These are phyloP conservation scores for Boulengeromyrus knoepffleri DNA, from an alignment of 2,113 vertebrate genomes.

Conservation along the genomic window DNA sequence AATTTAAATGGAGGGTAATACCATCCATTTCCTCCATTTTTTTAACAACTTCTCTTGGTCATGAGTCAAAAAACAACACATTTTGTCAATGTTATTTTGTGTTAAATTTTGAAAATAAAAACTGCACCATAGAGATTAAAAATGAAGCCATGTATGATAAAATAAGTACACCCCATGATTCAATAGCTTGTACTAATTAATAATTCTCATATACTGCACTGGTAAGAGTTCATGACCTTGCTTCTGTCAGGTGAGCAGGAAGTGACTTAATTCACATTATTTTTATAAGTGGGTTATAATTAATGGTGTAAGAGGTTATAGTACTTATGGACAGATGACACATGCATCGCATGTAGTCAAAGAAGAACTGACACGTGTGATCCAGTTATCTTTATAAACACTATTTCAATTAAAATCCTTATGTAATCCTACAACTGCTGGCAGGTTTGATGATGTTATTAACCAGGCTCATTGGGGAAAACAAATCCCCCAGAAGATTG, in stretches of 20 bases:
- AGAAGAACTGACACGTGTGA: background rate
- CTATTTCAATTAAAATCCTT: background rate
- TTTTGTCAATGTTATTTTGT: background rate
- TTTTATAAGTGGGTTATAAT: conserved; percentile 7
- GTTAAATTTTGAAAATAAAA: background rate
- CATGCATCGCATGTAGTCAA: background rate
- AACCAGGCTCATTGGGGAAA: background rate
- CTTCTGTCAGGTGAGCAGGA: conserved; percentile 18
- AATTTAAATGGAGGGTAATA: background rate
- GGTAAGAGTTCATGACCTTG: background rate
- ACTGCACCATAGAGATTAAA: background rate
- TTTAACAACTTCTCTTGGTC: background rate
- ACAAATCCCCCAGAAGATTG: background rate
- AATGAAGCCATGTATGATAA: background rate
- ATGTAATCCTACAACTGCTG: background rate
- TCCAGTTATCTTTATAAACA: background rate
- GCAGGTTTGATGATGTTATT: background rate
- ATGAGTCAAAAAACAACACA: background rate
- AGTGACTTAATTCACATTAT: conserved; percentile 8
- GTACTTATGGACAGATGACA: conserved; percentile 10
- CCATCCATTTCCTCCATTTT: background rate
- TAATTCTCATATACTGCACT: background rate
- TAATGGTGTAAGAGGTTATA: conserved; percentile 17
- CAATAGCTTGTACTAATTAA: background rate
- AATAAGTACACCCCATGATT: background rate